Percentiles rank a stretch among this genome's conserved stretches.
Conservation (phyloP, 2,113 vertebrate species). For the Caloenas nicobarica region DNA sequence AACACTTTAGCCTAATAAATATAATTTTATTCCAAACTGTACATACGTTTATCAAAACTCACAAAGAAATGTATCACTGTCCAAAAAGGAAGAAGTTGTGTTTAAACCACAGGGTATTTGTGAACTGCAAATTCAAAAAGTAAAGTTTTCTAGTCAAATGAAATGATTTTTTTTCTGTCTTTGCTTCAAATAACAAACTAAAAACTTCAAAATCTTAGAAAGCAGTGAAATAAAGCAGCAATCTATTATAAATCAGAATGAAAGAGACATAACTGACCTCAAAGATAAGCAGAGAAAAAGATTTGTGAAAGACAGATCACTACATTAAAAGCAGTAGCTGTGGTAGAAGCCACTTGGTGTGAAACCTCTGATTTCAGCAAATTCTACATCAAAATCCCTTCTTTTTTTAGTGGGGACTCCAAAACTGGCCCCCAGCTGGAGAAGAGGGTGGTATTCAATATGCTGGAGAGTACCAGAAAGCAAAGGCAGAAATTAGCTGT, state of each 20-base stretch:
- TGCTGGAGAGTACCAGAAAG: not conserved
- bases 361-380: not conserved
- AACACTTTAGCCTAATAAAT: not conserved
- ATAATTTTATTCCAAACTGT: not conserved
- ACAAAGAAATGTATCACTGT: not conserved
- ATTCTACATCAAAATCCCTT: not conserved
- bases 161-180: not conserved
- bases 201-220: not conserved
- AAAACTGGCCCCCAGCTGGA: not conserved
- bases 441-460: not conserved
- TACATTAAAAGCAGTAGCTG: not conserved
- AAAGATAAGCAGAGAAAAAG: not conserved
- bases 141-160: not conserved
- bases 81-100: not conserved
- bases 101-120: not conserved
- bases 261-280: not conserved
- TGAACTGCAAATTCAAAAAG: not conserved
- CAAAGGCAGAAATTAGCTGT: constrained; percentile 12
- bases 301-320: not conserved
- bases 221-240: not conserved
- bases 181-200: not conserved
- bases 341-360: not conserved
- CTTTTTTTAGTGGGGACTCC: not conserved
- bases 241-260: not conserved
- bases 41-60: not conserved